A percentile compares a stretch with the other conserved stretches of the same genome.
These are phyloP conservation scores for Tortrix viridana DNA, from an alignment of 2,888 invertebrate genomes.

Conservation along the genomic window DNA sequence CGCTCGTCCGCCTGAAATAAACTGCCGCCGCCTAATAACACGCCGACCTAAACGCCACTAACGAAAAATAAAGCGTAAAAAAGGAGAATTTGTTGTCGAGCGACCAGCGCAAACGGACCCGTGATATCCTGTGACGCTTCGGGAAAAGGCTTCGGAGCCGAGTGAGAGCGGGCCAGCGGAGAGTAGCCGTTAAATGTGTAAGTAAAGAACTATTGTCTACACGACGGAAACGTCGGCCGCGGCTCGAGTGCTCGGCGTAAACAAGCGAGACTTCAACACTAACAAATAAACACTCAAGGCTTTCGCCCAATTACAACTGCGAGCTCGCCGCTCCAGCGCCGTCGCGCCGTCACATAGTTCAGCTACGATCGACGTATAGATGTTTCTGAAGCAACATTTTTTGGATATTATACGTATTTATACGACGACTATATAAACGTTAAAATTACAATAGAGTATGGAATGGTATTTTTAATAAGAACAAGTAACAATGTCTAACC, in stretches of 20 bases:
- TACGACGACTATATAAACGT: too few species aligned
- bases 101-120: background rate
- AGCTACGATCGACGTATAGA: too few species aligned
- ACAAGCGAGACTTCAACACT: conserved; percentile 11
- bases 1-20: conserved; percentile 15
- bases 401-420: too few species aligned
- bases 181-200: conserved; percentile 9
- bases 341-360: too few species aligned
- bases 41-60: conserved; percentile 18
- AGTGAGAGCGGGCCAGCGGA: background rate
- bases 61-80: conserved; percentile 29
- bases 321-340: background rate
- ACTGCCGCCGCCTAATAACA: conserved; percentile 27
- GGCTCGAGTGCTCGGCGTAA: conserved; percentile 11
- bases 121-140: too few species aligned
- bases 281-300: conserved; percentile 21
- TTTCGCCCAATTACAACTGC: conserved; percentile 18
- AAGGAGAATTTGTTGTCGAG: conserved; percentile 20
- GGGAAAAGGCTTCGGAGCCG: too few species aligned
- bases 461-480: too few species aligned
- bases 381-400: too few species aligned
- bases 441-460: too few species aligned
- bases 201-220: conserved; percentile 33
- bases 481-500: too few species aligned
- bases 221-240: conserved; percentile 13